Evolutionary conservation across 2,113 vertebrate genomes (phyloP).

Genomic region (Centrocercus urophasianus): DNA sequence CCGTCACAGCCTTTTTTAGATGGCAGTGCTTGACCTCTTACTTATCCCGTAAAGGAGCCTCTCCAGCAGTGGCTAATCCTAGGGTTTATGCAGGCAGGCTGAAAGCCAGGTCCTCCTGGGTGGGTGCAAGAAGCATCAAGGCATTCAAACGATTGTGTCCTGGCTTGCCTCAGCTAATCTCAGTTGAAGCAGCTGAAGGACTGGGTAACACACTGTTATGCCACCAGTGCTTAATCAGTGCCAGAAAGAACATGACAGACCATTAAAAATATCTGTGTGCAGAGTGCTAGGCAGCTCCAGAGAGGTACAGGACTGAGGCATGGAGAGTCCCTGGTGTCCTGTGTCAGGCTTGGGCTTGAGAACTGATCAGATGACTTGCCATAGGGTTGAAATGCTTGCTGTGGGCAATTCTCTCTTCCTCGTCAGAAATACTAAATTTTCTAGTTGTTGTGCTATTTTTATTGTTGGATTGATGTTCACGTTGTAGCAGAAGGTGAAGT

Average conservation of each 20-base stretch:
- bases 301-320: background rate
- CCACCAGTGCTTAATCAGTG: background rate
- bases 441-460: background rate
- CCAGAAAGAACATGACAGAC: background rate
- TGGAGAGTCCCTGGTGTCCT: fast-evolving
- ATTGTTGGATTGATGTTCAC: background rate
- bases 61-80: background rate
- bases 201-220: background rate
- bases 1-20: background rate
- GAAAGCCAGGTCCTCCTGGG: background rate
- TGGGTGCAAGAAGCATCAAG: constrained; percentile 3
- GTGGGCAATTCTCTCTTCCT: background rate
- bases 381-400: background rate
- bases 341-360: background rate
- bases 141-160: background rate
- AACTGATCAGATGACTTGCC: background rate
- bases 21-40: background rate
- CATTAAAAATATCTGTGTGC: background rate
- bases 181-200: background rate
- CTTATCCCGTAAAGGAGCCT: background rate
- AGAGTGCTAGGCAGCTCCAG: background rate
- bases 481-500: background rate
- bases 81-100: background rate
- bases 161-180: constrained; percentile 10
- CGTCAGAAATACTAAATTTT: background rate